These are phyloP conservation scores for Atherix ibis DNA, from an alignment of 2,888 invertebrate genomes.

Conservation along the genomic window DNA sequence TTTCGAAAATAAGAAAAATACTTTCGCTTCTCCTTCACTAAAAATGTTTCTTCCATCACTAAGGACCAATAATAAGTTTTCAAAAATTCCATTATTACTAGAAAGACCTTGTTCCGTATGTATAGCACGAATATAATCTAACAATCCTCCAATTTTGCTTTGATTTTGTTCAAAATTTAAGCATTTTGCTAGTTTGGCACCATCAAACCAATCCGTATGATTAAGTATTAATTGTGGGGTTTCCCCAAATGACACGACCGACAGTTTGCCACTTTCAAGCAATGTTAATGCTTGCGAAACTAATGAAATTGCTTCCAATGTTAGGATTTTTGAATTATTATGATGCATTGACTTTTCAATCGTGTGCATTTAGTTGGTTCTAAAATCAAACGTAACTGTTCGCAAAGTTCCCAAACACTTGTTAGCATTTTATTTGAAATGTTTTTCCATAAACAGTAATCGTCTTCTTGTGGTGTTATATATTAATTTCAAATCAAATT, in stretches of 20 bases:
- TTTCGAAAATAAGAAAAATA: constrained; percentile 26
- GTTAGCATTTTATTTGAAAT: constrained; percentile 30
- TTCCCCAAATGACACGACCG: constrained; percentile 85
- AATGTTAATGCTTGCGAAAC: constrained; percentile 80
- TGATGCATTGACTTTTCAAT: constrained; percentile 74
- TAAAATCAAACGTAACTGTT: constrained; percentile 81
- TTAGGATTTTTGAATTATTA: constrained; percentile 75
- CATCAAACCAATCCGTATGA: constrained; percentile 68
- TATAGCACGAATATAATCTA: constrained; percentile 62
- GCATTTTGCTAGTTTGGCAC: constrained; percentile 62
- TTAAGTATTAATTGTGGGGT: constrained; percentile 71
- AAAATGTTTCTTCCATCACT: constrained; percentile 92
- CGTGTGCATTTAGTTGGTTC: constrained; percentile 91
- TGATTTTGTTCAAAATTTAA: constrained; percentile 80
- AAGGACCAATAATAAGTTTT: constrained; percentile 66
- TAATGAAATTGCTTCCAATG: constrained; percentile 87
- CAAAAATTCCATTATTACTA: constrained; percentile 29
- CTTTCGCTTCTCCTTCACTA: constrained; percentile 66
- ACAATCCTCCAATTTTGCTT: constrained; percentile 68
- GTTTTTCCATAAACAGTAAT: constrained; percentile 28
- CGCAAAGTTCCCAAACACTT: constrained; percentile 75
- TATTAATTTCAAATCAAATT: constrained; percentile 1
- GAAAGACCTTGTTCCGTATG: constrained; percentile 35
- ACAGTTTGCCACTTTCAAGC: constrained; percentile 85
- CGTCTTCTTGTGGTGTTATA: constrained; percentile 15